phyloP scores from a whole-genome alignment of 2,797 vertebrate species.

The Coregonus suidteri region DNA sequence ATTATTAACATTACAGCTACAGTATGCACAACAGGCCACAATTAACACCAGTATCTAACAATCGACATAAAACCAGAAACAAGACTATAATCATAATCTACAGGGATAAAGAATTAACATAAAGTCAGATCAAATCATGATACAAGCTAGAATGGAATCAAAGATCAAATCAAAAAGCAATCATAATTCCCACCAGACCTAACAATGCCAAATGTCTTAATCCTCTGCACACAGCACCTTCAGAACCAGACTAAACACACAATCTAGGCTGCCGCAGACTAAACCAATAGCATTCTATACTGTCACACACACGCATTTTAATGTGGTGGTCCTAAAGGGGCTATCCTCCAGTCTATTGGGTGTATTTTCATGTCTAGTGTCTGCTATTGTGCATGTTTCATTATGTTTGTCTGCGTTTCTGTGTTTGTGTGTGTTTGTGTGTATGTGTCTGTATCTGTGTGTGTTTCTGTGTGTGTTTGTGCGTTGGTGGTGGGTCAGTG shows the following conservation, averaged over 20 bases:
- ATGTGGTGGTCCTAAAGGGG: slow-evolving; percentile 14
- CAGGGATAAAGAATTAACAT: neutral
- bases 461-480: slow-evolving; percentile 26
- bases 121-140: neutral
- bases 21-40: neutral
- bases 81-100: neutral
- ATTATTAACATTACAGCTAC: neutral
- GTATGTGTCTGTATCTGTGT: slow-evolving; percentile 51
- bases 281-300: slow-evolving; percentile 13
- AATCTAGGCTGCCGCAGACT: slow-evolving; percentile 49
- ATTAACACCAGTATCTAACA: neutral
- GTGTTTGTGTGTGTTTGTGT: slow-evolving; percentile 25
- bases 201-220: slow-evolving; percentile 36
- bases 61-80: neutral
- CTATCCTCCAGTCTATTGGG: too few relatives aligned
- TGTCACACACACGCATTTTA: too few relatives aligned
- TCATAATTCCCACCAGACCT: slow-evolving; percentile 31
- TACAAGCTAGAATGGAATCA: neutral
- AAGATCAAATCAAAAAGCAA: neutral
- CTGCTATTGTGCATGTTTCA: slow-evolving; percentile 9
- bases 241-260: slow-evolving; percentile 61
- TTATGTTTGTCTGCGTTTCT: too few relatives aligned
- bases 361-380: slow-evolving; percentile 11
- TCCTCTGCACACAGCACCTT: slow-evolving; percentile 20
- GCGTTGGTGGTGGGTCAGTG: slow-evolving; percentile 50